Conservation (phyloP, 2,888 invertebrate genomes). For the Psylliodes chrysocephalus region DNA sequence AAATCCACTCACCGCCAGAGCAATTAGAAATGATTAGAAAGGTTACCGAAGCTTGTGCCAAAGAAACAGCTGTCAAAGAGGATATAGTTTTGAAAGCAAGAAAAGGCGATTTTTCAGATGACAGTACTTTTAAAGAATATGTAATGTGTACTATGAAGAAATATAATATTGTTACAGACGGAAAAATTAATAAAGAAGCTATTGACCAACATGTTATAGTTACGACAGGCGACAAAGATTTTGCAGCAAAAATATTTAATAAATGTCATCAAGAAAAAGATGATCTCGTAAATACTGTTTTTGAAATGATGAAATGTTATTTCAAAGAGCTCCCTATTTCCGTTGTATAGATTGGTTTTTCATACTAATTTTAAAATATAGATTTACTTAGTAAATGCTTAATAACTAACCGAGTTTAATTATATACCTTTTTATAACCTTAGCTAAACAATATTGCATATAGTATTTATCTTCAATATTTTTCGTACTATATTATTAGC, state of each 20-base stretch:
- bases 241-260: slow-evolving; percentile 41
- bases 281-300: slow-evolving; percentile 44
- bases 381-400: too few species aligned
- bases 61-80: slow-evolving; percentile 41
- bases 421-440: too few species aligned
- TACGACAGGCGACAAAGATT: slow-evolving; percentile 28
- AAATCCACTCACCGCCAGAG: too few species aligned
- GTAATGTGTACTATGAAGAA: slow-evolving; percentile 49
- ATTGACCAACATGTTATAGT: slow-evolving; percentile 40
- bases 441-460: too few species aligned
- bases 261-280: slow-evolving; percentile 47
- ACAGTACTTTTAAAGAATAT: slow-evolving; percentile 47
- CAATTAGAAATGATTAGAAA: slow-evolving; percentile 45
- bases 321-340: slow-evolving; percentile 40
- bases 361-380: too few species aligned
- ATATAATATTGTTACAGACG: slow-evolving; percentile 47
- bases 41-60: slow-evolving; percentile 45
- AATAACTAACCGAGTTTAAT: too few species aligned
- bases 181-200: slow-evolving; percentile 46
- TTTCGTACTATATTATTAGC: too few species aligned
- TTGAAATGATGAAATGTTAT: slow-evolving; percentile 50
- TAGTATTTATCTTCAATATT: too few species aligned
- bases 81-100: slow-evolving; percentile 48
- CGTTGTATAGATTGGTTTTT: too few species aligned
- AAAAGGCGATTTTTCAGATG: slow-evolving; percentile 45